Evolutionary conservation across 2,888 invertebrate species (phyloP).

Genomic region (Empis stercorea): DNA sequence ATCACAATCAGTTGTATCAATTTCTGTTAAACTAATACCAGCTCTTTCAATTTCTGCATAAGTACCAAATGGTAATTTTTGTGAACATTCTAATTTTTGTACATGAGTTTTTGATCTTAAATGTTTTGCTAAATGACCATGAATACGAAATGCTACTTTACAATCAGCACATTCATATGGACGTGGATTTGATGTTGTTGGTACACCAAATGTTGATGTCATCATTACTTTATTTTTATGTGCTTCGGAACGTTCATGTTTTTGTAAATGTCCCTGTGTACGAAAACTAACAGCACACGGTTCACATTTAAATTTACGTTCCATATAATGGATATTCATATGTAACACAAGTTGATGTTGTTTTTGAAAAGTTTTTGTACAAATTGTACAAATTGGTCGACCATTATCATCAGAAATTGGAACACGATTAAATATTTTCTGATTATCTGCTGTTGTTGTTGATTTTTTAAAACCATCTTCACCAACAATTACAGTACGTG

Average conservation of each 20-base stretch:
- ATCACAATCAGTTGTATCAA: slow-evolving; percentile 93
- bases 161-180: slow-evolving; percentile 95
- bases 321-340: slow-evolving; percentile 92
- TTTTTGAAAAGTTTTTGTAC: slow-evolving; percentile 84
- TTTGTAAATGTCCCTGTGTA: slow-evolving; percentile 81
- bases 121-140: slow-evolving; percentile 95
- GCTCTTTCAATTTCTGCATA: slow-evolving; percentile 88
- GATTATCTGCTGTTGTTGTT: slow-evolving; percentile 22
- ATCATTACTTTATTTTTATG: slow-evolving; percentile 87
- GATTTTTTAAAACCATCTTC: slow-evolving; percentile 47
- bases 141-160: slow-evolving; percentile 90
- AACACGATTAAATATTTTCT: slow-evolving; percentile 39
- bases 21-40: slow-evolving; percentile 80
- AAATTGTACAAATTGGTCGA: slow-evolving; percentile 68
- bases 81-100: slow-evolving; percentile 81
- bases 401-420: slow-evolving; percentile 51
- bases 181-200: slow-evolving; percentile 78
- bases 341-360: slow-evolving; percentile 81
- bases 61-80: slow-evolving; percentile 85
- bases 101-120: slow-evolving; percentile 92
- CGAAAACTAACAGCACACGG: slow-evolving; percentile 84
- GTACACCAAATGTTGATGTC: slow-evolving; percentile 72
- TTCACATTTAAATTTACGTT: slow-evolving; percentile 81
- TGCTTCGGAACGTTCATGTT: slow-evolving; percentile 82
- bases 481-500: slow-evolving; percentile 42